These are phyloP conservation scores for Mugil cephalus DNA, from an alignment of 2,113 vertebrate genomes.

Conservation along the genomic window DNA sequence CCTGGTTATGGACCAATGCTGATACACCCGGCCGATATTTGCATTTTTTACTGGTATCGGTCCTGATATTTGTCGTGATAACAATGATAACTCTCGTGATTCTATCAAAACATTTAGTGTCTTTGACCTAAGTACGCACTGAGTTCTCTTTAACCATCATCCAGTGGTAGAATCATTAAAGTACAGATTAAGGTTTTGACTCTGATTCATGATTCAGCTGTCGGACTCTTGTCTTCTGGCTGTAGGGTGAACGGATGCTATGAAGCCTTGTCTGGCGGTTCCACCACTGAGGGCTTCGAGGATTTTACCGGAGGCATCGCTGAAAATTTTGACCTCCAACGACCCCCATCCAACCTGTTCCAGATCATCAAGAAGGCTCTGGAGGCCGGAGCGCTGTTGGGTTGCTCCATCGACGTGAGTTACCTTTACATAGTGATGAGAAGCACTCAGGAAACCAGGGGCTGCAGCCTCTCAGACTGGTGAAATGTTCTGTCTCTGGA, in stretches of 20 bases:
- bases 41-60: too few species aligned
- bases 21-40: too few species aligned
- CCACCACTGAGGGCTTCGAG: constrained; percentile 94
- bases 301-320: constrained; percentile 96
- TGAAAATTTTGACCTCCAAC: constrained; percentile 89
- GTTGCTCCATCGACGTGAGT: constrained; percentile 95
- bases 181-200: too few species aligned
- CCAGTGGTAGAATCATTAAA: too few species aligned
- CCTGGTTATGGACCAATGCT: too few species aligned
- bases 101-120: too few species aligned
- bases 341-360: constrained; percentile 89
- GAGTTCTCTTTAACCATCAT: too few species aligned
- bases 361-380: constrained; percentile 92
- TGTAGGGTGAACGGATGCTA: constrained; percentile 91
- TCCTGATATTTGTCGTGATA: too few species aligned
- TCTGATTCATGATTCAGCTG: too few species aligned
- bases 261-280: constrained; percentile 92
- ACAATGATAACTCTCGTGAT: too few species aligned
- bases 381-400: constrained; percentile 90
- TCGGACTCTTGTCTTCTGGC: background rate
- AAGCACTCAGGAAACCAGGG: background rate
- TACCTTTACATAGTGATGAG: background rate
- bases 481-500: too few species aligned
- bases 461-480: background rate
- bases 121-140: too few species aligned